These are phyloP conservation scores for Parnassius apollo DNA, from an alignment of 2,888 invertebrate species.

Conservation along the genomic window DNA sequence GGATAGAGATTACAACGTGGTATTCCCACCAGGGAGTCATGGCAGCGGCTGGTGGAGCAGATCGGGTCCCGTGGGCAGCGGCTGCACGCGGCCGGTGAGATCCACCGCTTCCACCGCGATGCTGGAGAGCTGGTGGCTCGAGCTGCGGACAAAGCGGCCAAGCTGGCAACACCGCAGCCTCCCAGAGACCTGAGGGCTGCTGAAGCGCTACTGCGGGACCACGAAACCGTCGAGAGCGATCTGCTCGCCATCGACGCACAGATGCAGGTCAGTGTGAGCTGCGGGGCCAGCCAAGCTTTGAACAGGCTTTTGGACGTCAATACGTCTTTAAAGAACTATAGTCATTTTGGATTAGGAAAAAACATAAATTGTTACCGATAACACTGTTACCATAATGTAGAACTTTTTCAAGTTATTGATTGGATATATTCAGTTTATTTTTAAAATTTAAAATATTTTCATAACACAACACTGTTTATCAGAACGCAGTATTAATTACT, in stretches of 20 bases:
- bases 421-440: too few relatives aligned
- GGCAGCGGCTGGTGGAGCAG: conserved; percentile 93
- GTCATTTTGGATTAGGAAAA: too few relatives aligned
- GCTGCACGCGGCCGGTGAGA: conserved; percentile 96
- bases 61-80: conserved; percentile 93
- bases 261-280: conserved; percentile 80
- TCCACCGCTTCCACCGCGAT: conserved; percentile 98
- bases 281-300: too few relatives aligned
- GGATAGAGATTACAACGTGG: too few relatives aligned
- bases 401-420: too few relatives aligned
- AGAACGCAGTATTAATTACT: too few relatives aligned
- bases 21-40: conserved; percentile 82
- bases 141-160: conserved; percentile 92
- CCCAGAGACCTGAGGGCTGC: conserved; percentile 92
- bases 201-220: conserved; percentile 89
- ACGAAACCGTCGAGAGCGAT: conserved; percentile 97
- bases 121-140: conserved; percentile 94
- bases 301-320: too few relatives aligned
- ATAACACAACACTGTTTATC: too few relatives aligned
- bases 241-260: conserved; percentile 92
- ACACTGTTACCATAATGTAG: too few relatives aligned
- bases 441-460: too few relatives aligned
- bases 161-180: conserved; percentile 87
- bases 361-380: too few relatives aligned
- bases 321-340: too few relatives aligned